Base-by-base conservation (phyloP, 2,888 invertebrate genomes). In the Acrocera orbiculus region DNA sequence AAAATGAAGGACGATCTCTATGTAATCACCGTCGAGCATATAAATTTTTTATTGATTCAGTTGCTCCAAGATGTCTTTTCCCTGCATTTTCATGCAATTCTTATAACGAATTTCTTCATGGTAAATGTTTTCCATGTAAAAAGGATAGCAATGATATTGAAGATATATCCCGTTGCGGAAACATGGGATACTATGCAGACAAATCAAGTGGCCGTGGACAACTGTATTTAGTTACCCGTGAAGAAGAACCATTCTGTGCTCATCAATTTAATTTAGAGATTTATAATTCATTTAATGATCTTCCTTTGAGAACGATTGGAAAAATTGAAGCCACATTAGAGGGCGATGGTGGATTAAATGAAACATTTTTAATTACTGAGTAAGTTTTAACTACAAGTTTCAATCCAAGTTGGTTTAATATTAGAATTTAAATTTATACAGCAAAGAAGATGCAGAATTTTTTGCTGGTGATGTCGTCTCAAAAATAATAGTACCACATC, bases 131-230 rank as follows among this genome's bases (percentile, higher is more conserved):
- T 50, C 74, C 75, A 2, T 83, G 82, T 52, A 53, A 54, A 13
- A 56, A 60, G 37, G 56, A 52, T 25, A 41, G 51, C 24, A 50
- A 50, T 3, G 50, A 51, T 19, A 60, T 64, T 4, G 63, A 67
- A 16, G 16, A 20, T 20, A 22, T 7, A 10, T 61, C 67, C 2
- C 64, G 70, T 1, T 92, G 90, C 55, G 86, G 86, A 22, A 83
- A 85, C 53, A 87, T 92, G 87, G 92, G 92, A 0, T 92, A 87
- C 61, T 87, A 87, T 56, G 83, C 92, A 2, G 82, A 90, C 55
- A 66, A 76, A 30, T 81, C 83, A 0, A 68, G 73, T 4, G 87
- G 82, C 0, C 65, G 85, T 17, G 90, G 90, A 0, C 80, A 81
- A 45, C 66, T 90, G n/a, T 93, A 82, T 52, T 63, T 92, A 29